Conservation (phyloP, 92 coral and sea anemone genomes). For the Meandrina meandrites region DNA sequence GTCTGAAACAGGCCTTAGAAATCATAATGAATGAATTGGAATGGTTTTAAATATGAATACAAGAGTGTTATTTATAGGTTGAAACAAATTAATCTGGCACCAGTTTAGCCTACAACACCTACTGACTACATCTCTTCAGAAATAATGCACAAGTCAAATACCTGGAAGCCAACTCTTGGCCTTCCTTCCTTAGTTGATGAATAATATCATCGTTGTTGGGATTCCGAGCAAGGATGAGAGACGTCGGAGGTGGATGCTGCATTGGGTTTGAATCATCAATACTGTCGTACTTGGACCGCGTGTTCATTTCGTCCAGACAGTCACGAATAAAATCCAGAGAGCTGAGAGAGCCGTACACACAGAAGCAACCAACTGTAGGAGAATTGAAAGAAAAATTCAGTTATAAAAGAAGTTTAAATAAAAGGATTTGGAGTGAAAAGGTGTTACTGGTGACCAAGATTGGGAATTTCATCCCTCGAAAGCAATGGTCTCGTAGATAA, state of each 20-base stretch:
- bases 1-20: too few species aligned
- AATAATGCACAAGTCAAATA: not conserved
- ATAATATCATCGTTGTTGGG: conserved; percentile 77
- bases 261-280: conserved; percentile 76
- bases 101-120: too few species aligned
- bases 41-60: too few species aligned
- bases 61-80: too few species aligned
- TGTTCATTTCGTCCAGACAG: conserved; percentile 71
- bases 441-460: too few species aligned
- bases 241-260: conserved; percentile 65
- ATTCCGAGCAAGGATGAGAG: conserved; percentile 83
- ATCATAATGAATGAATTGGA: too few species aligned
- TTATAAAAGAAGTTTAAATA: not conserved
- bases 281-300: conserved; percentile 75
- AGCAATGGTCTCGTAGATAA: too few species aligned
- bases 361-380: conserved; percentile 71
- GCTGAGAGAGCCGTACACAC: conserved; percentile 85
- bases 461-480: too few species aligned
- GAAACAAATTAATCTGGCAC: too few species aligned
- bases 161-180: conserved; percentile 88
- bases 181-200: conserved; percentile 75
- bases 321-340: conserved; percentile 79
- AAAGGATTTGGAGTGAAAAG: not conserved
- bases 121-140: too few species aligned
- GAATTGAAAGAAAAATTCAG: not conserved